Evolutionary conservation across 2,113 vertebrate genomes (phyloP).

Genomic region (Eolophus roseicapilla): DNA sequence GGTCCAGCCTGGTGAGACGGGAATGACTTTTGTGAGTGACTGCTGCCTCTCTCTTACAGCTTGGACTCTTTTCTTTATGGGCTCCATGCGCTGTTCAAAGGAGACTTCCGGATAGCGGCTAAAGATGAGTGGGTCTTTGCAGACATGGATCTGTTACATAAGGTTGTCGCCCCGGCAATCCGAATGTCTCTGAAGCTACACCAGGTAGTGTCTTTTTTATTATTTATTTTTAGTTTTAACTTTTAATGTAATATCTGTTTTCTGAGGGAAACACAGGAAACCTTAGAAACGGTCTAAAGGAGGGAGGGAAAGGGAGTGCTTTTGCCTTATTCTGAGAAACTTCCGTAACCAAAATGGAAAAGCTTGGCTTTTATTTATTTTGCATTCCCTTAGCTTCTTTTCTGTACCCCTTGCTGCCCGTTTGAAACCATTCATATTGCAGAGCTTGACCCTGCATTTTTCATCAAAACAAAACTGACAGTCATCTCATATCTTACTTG

Average conservation of each 20-base stretch:
- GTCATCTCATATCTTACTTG: neutral
- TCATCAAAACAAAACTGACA: neutral
- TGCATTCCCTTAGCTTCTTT: neutral
- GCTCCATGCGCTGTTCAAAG: constrained; percentile 94
- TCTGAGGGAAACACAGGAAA: neutral
- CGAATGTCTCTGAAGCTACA: constrained; percentile 97
- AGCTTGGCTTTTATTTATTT: neutral
- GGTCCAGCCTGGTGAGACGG: accelerated
- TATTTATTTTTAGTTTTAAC: neutral
- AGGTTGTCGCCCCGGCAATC: constrained; percentile 91
- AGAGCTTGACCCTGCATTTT: neutral
- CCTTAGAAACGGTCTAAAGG: neutral
- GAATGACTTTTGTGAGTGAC: neutral
- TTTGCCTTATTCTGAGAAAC: neutral
- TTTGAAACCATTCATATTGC: neutral
- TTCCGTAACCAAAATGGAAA: neutral
- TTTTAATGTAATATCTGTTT: neutral
- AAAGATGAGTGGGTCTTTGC: constrained; percentile 97
- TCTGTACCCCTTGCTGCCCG: neutral
- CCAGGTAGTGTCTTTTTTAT: constrained; percentile 76
- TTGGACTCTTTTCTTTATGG: constrained; percentile 95
- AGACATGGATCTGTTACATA: constrained; percentile 94
- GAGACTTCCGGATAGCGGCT: constrained; percentile 90
- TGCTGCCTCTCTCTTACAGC: constrained; percentile 70
- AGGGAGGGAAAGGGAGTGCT: neutral